A percentile compares a stretch with the other conserved stretches of the same genome.
Evolutionary conservation across 2,888 invertebrate species (phyloP).

Genomic region (Rhingia campestris): DNA sequence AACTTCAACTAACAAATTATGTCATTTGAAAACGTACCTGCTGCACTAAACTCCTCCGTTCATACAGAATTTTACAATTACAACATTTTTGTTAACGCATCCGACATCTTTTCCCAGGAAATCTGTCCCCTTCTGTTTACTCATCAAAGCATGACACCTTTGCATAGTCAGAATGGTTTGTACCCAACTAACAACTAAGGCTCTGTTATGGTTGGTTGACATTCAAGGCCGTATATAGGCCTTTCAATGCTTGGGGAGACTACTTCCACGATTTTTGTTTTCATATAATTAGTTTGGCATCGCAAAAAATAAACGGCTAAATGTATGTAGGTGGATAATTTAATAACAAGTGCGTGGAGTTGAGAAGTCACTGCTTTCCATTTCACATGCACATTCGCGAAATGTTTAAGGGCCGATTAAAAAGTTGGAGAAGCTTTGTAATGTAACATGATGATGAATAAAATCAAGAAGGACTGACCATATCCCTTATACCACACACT

Average conservation of each 20-base stretch:
- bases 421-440: slow-evolving; percentile 15
- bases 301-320: slow-evolving; percentile 15
- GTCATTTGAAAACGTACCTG: not conserved
- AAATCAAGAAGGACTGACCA: not conserved
- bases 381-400: slow-evolving; percentile 16
- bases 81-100: slow-evolving; percentile 1
- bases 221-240: slow-evolving; percentile 60
- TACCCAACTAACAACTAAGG: slow-evolving; percentile 3
- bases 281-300: slow-evolving; percentile 8
- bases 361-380: not conserved
- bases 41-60: not conserved
- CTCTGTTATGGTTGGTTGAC: slow-evolving; percentile 58
- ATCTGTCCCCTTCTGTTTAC: slow-evolving; percentile 18
- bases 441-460: not conserved
- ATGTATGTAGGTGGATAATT: not conserved
- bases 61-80: not conserved
- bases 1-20: not conserved
- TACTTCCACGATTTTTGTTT: slow-evolving; percentile 16
- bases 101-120: slow-evolving; percentile 16
- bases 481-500: too few species aligned
- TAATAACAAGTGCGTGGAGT: not conserved
- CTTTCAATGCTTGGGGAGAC: slow-evolving; percentile 50
- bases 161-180: slow-evolving; percentile 43
- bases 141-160: slow-evolving; percentile 64
- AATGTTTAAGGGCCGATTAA: not conserved